phyloP scores from a whole-genome alignment of 2,888 invertebrate genomes.

The Spilarctia lutea region DNA sequence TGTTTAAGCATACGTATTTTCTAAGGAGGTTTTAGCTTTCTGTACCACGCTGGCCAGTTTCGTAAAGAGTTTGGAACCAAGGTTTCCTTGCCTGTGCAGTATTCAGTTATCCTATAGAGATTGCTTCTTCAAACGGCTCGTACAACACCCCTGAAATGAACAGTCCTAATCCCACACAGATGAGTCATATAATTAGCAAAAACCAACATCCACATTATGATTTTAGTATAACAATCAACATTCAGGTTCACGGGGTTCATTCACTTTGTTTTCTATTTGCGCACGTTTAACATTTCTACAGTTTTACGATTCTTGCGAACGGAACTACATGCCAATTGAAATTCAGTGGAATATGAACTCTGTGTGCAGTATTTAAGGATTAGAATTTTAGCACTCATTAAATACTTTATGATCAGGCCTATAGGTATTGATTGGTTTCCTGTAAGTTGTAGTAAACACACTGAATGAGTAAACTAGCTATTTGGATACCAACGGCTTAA shows the following conservation, averaged over 20 bases:
- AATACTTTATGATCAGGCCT: slow-evolving; percentile 12
- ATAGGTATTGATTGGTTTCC: slow-evolving; percentile 25
- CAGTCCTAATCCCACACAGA: no score
- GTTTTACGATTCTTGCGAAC: slow-evolving; percentile 47
- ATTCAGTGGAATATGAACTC: slow-evolving; percentile 12
- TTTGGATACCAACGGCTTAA: background rate
- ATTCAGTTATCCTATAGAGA: no score
- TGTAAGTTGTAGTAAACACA: slow-evolving; percentile 18
- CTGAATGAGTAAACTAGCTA: background rate
- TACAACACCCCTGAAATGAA: no score
- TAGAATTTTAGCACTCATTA: slow-evolving; percentile 1
- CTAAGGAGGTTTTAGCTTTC: no score
- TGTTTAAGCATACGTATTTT: no score
- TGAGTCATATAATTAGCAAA: background rate
- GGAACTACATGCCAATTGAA: slow-evolving; percentile 16
- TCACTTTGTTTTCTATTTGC: slow-evolving; percentile 55
- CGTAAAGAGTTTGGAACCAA: no score
- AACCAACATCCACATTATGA: background rate
- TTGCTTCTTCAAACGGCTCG: no score
- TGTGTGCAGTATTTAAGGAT: slow-evolving; percentile 7
- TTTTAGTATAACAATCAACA: slow-evolving; percentile 29
- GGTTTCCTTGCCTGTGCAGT: no score
- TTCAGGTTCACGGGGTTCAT: slow-evolving; percentile 52
- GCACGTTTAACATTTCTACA: slow-evolving; percentile 36
- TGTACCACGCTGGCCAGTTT: no score